These are phyloP conservation scores for Anarsia innoxiella DNA, from an alignment of 2,888 invertebrate genomes.

Conservation along the genomic window DNA sequence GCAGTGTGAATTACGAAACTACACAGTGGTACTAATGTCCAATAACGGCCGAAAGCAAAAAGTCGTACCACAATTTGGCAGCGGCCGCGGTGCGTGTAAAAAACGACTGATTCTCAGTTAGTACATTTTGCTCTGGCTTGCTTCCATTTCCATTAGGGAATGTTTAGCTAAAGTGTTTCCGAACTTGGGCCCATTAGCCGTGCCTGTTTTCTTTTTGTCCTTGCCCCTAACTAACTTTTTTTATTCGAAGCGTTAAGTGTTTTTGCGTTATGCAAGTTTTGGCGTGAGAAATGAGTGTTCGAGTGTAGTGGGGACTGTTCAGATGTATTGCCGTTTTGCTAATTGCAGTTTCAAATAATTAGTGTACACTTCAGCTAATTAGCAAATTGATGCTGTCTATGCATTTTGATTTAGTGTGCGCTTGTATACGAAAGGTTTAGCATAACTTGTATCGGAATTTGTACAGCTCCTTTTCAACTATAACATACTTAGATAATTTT, in stretches of 20 bases:
- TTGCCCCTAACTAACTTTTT: conserved; percentile 54
- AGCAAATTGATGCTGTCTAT: too few relatives aligned
- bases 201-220: conserved; percentile 59
- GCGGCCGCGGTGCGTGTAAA: conserved; percentile 45
- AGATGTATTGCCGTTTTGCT: too few relatives aligned
- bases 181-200: conserved; percentile 65
- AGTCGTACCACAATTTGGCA: conserved; percentile 49
- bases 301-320: too few relatives aligned
- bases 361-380: too few relatives aligned
- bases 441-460: too few relatives aligned
- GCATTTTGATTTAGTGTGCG: too few relatives aligned
- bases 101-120: conserved; percentile 49
- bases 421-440: too few relatives aligned
- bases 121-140: conserved; percentile 45
- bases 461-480: too few relatives aligned
- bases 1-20: conserved; percentile 8
- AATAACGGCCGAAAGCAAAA: conserved; percentile 23
- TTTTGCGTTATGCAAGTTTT: conserved; percentile 40
- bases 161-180: conserved; percentile 73
- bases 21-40: conserved; percentile 20
- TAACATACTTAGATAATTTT: too few relatives aligned
- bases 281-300: too few relatives aligned
- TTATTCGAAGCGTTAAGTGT: conserved; percentile 52
- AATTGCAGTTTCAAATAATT: too few relatives aligned
- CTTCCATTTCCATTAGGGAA: conserved; percentile 73